Evolutionary conservation across 2,113 vertebrate genomes (phyloP).

Genomic region (Diadophis punctatus): DNA sequence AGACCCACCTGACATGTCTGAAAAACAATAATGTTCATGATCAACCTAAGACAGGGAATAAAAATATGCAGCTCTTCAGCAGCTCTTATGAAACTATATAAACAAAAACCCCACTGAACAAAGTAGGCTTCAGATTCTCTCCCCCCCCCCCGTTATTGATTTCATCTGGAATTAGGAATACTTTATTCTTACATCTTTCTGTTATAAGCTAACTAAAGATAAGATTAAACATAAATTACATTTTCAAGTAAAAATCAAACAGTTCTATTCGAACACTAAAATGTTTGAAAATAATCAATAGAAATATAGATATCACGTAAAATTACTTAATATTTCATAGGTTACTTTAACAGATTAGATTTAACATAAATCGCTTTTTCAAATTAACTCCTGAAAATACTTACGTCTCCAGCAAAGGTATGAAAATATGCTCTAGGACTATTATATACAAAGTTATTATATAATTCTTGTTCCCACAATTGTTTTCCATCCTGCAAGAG

Average conservation of each 20-base stretch:
- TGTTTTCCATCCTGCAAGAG: conserved; percentile 85
- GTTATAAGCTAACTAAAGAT: background rate
- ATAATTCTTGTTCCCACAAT: conserved; percentile 94
- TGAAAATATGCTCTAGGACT: conserved; percentile 93
- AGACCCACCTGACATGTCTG: conserved; percentile 93
- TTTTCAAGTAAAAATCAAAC: background rate
- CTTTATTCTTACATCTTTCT: background rate
- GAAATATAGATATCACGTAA: background rate
- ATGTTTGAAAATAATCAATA: background rate
- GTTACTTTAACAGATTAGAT: background rate
- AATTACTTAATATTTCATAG: background rate
- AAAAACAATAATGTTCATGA: conserved; percentile 37
- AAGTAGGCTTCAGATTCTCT: background rate
- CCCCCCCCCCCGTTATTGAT: background rate
- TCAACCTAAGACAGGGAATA: background rate
- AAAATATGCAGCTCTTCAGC: background rate
- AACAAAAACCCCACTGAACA: background rate
- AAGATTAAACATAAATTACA: background rate
- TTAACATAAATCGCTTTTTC: background rate
- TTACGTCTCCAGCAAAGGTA: conserved; percentile 91
- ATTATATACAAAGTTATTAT: conserved; percentile 94
- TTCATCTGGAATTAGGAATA: background rate
- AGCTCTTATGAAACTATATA: background rate
- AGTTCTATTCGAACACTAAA: background rate
- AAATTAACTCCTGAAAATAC: conserved; percentile 38